Evolutionary conservation across 2,797 vertebrate genomes (phyloP), one percentile per base, ranked within the genome.

Genomic region (Allobates femoralis): DNA sequence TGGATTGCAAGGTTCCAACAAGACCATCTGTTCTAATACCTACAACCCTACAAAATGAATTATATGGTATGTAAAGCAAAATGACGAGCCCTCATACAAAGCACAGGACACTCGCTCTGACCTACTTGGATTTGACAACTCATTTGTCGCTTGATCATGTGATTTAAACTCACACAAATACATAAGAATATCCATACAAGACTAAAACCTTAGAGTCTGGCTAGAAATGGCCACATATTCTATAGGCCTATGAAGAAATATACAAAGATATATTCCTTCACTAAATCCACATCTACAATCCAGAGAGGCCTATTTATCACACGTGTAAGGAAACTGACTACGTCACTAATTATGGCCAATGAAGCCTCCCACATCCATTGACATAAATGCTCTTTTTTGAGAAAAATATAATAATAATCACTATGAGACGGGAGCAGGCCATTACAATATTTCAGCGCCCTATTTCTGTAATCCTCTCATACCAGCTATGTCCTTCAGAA

Each of bases 61-160:
- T 37, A 23, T 15, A 15, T 12, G 6, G 1, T 62, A 62, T 62
- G 26, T 1, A 28, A 60, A 5, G 66, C 11, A 69, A 18, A 21
- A 23, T 23, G 3, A 32, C 6, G 23, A 37, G 66, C 19, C 23
- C 8, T 21, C 30, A 34, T 26, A 32, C 4, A 69, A 69, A 0
- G n/a, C n/a, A 30, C 16, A 51, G 26, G 19, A 76, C 28, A 30
- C 46, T 76, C n/a, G 53, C 26, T 16, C 19, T 76, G 73, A 76
- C 41, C 73, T 76, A 76, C 66, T 37, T 69, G 66, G 66, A 69
- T 69, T 37, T 69, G 8, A 69, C 32, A 76, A 26, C 46, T 16
- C 28, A 76, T 76, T 14, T 74, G 71, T 53, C 51, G 23, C 15
- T 26, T 18, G 46, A 76, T 53, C 73, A 53, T 23, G 5, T 26